Conservation (phyloP, 2,113 vertebrate genomes). For the Thermophis baileyi region DNA sequence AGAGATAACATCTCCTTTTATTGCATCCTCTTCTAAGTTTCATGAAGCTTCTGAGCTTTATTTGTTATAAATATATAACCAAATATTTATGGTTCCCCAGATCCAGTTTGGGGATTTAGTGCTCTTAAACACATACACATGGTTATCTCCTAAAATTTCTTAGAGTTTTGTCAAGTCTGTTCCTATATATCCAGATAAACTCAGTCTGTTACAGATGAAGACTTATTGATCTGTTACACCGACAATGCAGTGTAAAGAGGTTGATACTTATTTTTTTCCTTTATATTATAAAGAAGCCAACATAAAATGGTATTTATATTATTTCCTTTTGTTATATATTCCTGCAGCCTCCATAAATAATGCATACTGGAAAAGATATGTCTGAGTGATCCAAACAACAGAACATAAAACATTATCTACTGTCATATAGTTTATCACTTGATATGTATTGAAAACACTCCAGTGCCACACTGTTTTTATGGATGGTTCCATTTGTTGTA, state of each 20-base stretch:
- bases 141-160: neutral
- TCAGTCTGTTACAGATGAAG: neutral
- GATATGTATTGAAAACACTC: neutral
- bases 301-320: slow-evolving; percentile 6
- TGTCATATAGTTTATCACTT: slow-evolving; percentile 15
- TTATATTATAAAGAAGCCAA: slow-evolving; percentile 25
- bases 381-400: slow-evolving; percentile 21
- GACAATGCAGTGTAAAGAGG: slow-evolving; percentile 2
- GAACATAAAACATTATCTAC: slow-evolving; percentile 19
- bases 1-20: neutral
- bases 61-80: neutral
- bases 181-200: neutral
- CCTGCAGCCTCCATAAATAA: slow-evolving; percentile 39
- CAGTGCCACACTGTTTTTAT: neutral
- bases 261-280: neutral
- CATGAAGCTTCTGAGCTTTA: neutral
- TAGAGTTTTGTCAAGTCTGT: neutral
- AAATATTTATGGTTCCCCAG: neutral
- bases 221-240: neutral
- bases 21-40: neutral
- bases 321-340: slow-evolving; percentile 32
- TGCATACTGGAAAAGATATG: neutral
- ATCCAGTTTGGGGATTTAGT: neutral
- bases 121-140: neutral
- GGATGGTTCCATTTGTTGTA: neutral